phyloP scores from a whole-genome alignment of 1,140 invertebrate species.

The Trichomalopsis sarcophagae region DNA sequence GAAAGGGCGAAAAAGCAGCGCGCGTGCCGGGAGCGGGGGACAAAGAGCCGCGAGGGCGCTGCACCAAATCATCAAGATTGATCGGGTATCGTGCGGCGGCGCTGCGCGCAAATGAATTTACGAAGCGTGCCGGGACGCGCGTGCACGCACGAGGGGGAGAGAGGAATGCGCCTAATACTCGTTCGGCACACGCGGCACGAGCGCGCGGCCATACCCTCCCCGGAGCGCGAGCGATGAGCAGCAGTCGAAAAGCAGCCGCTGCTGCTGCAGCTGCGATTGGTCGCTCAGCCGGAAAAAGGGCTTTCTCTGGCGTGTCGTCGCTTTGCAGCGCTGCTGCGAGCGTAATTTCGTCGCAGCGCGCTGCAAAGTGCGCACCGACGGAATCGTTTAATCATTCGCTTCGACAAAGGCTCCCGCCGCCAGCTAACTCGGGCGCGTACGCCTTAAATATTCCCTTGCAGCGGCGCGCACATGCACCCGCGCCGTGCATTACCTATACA shows the following conservation, averaged over 20 bases:
- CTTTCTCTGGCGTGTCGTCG: neutral
- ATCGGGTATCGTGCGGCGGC: neutral
- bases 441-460: neutral
- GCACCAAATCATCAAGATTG: neutral
- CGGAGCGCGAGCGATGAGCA: neutral
- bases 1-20: neutral
- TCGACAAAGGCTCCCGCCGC: neutral
- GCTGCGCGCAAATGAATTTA: neutral
- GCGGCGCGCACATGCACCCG: neutral
- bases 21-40: neutral
- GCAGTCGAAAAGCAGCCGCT: neutral
- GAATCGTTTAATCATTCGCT: neutral
- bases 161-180: constrained; percentile 1
- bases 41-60: neutral
- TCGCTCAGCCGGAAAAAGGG: neutral
- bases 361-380: neutral
- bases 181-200: neutral
- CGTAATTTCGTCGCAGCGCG: neutral
- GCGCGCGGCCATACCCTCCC: neutral
- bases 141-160: neutral
- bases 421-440: neutral
- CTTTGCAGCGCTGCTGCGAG: neutral
- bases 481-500: too few species aligned
- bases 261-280: neutral
- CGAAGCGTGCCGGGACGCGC: constrained; percentile 1